Percentiles rank a stretch among this genome's conserved stretches.
phyloP scores from a whole-genome alignment of 1,140 invertebrate genomes.

The Amyelois transitella region DNA sequence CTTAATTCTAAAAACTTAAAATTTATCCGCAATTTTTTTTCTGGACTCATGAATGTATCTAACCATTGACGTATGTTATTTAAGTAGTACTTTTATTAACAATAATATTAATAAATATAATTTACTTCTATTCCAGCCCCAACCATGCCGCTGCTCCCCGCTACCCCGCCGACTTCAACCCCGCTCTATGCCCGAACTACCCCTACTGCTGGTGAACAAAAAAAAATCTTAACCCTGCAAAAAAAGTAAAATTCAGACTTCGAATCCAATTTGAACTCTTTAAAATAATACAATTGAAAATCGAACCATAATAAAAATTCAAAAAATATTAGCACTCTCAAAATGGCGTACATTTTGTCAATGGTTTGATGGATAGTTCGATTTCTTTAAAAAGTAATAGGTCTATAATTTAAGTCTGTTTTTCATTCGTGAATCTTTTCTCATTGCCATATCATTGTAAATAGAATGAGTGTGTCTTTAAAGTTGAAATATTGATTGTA shows the following conservation, averaged over 20 bases:
- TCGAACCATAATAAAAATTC: neutral
- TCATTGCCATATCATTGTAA: neutral
- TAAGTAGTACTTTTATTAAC: too few species aligned
- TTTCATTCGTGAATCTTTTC: neutral
- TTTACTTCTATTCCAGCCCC: slow-evolving; percentile 28
- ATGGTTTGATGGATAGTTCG: neutral
- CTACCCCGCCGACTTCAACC: slow-evolving; percentile 73
- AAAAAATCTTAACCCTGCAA: slow-evolving; percentile 4
- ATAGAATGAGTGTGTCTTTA: neutral
- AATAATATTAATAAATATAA: too few species aligned
- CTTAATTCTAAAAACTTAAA: too few species aligned
- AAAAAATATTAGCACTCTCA: neutral
- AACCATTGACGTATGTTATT: too few species aligned
- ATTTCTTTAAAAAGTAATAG: neutral
- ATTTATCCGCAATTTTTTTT: too few species aligned
- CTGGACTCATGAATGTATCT: too few species aligned
- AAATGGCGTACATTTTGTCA: neutral
- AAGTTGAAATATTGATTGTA: neutral
- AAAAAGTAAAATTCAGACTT: neutral
- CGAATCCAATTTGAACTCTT: too few species aligned
- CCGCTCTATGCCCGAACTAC: slow-evolving; percentile 76
- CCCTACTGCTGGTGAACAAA: slow-evolving; percentile 73
- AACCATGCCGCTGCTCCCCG: slow-evolving; percentile 41
- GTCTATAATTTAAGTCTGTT: neutral
- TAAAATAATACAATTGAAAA: neutral